These are phyloP conservation scores for Syrrhaptes paradoxus DNA, from an alignment of 2,113 vertebrate genomes.

Conservation along the genomic window DNA sequence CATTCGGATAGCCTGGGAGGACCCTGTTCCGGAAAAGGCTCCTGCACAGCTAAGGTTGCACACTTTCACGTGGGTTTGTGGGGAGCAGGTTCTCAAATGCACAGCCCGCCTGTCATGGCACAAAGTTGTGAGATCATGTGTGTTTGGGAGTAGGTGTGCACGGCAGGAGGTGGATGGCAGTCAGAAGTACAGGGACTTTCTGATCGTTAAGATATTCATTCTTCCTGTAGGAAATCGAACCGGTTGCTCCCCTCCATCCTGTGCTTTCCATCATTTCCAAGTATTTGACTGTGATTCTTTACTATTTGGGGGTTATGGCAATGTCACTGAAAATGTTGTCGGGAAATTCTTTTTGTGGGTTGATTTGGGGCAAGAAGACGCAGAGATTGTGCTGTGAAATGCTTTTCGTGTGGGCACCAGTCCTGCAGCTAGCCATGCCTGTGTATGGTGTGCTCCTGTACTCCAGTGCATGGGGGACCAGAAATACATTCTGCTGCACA, in stretches of 20 bases:
- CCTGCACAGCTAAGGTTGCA: neutral
- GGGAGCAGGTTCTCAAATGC: neutral
- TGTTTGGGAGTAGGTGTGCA: neutral
- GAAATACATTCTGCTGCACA: neutral
- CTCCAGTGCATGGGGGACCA: neutral
- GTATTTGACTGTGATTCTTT: neutral
- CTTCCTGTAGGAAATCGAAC: neutral
- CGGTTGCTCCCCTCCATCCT: neutral
- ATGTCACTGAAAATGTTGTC: neutral
- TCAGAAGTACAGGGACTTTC: neutral
- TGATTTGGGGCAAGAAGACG: neutral
- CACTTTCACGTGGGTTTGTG: accelerated
- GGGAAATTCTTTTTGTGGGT: neutral
- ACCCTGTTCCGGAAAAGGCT: neutral
- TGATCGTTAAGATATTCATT: neutral
- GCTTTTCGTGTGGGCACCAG: neutral
- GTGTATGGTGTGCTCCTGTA: neutral
- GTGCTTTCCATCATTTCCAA: neutral
- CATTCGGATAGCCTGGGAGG: neutral
- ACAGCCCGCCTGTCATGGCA: neutral
- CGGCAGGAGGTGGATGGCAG: neutral
- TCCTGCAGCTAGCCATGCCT: neutral
- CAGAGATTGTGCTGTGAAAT: neutral
- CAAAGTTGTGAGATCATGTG: neutral
- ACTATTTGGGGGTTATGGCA: neutral